Conservation (phyloP, 2,113 vertebrate genomes). For the Ramphastos sulfuratus region DNA sequence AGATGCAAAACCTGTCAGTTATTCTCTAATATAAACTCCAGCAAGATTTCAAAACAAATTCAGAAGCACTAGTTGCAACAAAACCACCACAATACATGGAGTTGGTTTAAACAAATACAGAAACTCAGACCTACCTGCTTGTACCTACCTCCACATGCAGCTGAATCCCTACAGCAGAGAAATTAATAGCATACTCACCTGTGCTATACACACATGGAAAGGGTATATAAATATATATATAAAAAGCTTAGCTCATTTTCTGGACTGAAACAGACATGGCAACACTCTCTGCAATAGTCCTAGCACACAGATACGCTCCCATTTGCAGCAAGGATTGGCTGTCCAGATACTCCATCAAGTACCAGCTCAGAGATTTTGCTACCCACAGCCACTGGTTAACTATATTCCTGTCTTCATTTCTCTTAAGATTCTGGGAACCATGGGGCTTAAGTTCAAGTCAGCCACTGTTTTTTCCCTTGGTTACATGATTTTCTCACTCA, state of each 20-base stretch:
- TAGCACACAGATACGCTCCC: neutral
- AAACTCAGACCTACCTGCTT: neutral
- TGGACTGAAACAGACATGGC: neutral
- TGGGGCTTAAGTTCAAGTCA: neutral
- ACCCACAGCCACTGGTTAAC: neutral
- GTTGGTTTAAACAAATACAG: neutral
- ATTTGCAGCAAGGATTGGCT: neutral
- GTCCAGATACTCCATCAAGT: neutral
- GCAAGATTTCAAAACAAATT: neutral
- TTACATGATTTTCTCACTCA: neutral
- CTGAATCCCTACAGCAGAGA: neutral
- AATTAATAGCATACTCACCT: neutral
- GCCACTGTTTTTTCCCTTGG: neutral
- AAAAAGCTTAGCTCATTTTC: neutral
- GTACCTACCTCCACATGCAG: neutral
- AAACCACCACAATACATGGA: neutral
- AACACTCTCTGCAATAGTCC: neutral
- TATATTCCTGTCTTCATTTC: neutral
- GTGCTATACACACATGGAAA: neutral
- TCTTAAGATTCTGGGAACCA: neutral
- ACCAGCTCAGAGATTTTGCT: neutral
- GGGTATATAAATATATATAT: no score
- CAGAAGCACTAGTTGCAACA: neutral
- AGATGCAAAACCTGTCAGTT: neutral
- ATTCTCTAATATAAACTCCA: neutral